These are phyloP conservation scores for Drosophila parabipectinata DNA, from an alignment of 1,140 invertebrate genomes.

Conservation along the genomic window DNA sequence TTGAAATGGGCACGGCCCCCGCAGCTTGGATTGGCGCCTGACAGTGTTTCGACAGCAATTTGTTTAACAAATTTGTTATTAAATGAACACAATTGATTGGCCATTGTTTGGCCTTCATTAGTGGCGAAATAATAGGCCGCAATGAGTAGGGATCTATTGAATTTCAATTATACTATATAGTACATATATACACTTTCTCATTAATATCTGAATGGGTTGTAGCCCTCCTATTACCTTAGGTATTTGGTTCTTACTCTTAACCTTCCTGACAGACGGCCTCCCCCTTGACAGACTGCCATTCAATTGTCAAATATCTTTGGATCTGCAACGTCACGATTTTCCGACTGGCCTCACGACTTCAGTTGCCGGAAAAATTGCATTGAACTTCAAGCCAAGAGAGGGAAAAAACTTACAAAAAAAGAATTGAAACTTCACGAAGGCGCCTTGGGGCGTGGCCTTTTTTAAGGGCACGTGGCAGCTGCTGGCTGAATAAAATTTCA, in stretches of 20 bases:
- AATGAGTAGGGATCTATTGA: background rate
- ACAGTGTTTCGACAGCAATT: slow-evolving; percentile 69
- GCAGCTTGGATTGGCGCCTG: slow-evolving; percentile 33
- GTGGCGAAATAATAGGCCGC: slow-evolving; percentile 4
- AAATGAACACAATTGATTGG: slow-evolving; percentile 61
- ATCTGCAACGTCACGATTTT: slow-evolving; percentile 69
- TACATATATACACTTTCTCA: no score
- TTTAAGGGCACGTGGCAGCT: slow-evolving; percentile 64
- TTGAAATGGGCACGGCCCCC: slow-evolving; percentile 60
- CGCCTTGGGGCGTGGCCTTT: slow-evolving; percentile 24
- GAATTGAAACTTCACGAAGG: slow-evolving; percentile 36
- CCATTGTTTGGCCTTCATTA: slow-evolving; percentile 58
- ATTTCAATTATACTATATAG: no score
- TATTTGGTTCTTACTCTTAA: no score
- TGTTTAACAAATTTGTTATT: slow-evolving; percentile 66
- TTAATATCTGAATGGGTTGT: no score
- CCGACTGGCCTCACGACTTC: slow-evolving; percentile 22
- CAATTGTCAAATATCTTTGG: slow-evolving; percentile 73
- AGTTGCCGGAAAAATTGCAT: slow-evolving; percentile 42
- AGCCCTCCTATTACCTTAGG: no score
- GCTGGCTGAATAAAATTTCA: slow-evolving; percentile 45
- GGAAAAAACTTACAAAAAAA: background rate
- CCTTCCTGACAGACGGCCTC: background rate
- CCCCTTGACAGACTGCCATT: slow-evolving; percentile 58
- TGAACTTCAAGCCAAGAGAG: slow-evolving; percentile 32